Evolutionary conservation across 2,888 invertebrate genomes (phyloP), one percentile per base, ranked within the genome.

Genomic region (Antheraea yamamai): DNA sequence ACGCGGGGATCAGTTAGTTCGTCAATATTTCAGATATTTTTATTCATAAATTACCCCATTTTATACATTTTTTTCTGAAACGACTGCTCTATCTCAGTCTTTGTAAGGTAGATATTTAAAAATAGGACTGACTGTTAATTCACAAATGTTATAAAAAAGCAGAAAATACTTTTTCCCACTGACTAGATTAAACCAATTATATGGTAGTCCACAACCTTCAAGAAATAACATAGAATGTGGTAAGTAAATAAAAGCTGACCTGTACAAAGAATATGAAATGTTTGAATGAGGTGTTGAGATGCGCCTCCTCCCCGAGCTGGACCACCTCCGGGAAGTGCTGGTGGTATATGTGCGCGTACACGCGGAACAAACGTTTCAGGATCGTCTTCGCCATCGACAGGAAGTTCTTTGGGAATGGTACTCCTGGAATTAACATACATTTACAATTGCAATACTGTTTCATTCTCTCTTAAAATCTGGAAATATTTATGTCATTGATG

Each of bases 291-390:
- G 99, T 99, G 95, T 99, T 99, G 84, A 99, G 96, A 92, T 99
- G 99, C 75, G 99, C 99, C 92, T 99, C 99, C 93, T 99, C 99
- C 75, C 99, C 98, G 76, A 99, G 96, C 92, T 99, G 98, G 76
- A 99, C 99, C 79, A 99, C 99, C 95, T 99, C 98, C 76, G 98
- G 97, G 94, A 99, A 99, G 95, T 99, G 99, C 91, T 99, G 99
- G 95, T 99, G 99, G 95, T 99, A 99, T 89, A 99, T 99, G 95
- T 99, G 99, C 74, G 99, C 99, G 94, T 99, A 99, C 77, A 99
- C 99, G 87, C 99, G 97, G 95, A 99, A 99, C 89, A 99, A 95
- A 79, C 99, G 96, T 95, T 99, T 99, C 86, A 99, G 95, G 91
- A 99, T 99, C 81, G 99, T 99, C 95, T 99, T 99, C 77, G 99